These are phyloP conservation scores for Gymnoscelis rufifasciata DNA, from an alignment of 2,888 invertebrate genomes.

Conservation along the genomic window DNA sequence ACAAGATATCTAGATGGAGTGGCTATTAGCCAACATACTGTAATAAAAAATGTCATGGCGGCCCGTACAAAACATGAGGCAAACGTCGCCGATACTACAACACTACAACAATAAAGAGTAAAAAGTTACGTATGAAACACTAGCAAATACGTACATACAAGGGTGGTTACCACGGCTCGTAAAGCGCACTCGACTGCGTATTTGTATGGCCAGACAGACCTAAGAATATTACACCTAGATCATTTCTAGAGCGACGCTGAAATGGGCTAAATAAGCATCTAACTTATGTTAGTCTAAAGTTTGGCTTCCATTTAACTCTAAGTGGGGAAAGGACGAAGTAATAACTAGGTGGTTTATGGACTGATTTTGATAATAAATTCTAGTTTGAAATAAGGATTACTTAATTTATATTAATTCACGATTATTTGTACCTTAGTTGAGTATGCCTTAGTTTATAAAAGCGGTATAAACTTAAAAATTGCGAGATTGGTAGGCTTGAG, in stretches of 20 bases:
- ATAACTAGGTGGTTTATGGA: neutral
- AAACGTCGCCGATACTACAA: conserved; percentile 34
- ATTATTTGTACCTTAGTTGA: conserved; percentile 61
- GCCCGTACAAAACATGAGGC: conserved; percentile 23
- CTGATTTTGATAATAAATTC: neutral
- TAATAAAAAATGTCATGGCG: conserved; percentile 21
- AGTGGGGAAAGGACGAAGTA: neutral
- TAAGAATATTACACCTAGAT: neutral
- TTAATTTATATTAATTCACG: conserved; percentile 44
- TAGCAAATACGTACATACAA: conserved; percentile 47
- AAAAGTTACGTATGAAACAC: conserved; percentile 60
- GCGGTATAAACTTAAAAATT: conserved; percentile 1
- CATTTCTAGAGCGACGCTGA: conserved; percentile 20
- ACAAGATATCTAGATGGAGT: neutral
- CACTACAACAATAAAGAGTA: conserved; percentile 54
- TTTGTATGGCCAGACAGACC: neutral
- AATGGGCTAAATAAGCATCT: conserved; percentile 11
- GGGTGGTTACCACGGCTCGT: conserved; percentile 28
- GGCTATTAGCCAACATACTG: neutral
- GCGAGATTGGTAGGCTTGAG: neutral
- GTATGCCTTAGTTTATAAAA: conserved; percentile 15
- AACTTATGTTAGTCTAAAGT: conserved; percentile 5
- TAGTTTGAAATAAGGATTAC: conserved; percentile 38
- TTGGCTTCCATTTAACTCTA: conserved; percentile 8
- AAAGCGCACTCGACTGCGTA: too few species aligned